A percentile compares a stretch with the other conserved stretches of the same genome.
These are phyloP conservation scores for Anabas testudineus DNA, from an alignment of 2,797 vertebrate species.

Conservation along the genomic window DNA sequence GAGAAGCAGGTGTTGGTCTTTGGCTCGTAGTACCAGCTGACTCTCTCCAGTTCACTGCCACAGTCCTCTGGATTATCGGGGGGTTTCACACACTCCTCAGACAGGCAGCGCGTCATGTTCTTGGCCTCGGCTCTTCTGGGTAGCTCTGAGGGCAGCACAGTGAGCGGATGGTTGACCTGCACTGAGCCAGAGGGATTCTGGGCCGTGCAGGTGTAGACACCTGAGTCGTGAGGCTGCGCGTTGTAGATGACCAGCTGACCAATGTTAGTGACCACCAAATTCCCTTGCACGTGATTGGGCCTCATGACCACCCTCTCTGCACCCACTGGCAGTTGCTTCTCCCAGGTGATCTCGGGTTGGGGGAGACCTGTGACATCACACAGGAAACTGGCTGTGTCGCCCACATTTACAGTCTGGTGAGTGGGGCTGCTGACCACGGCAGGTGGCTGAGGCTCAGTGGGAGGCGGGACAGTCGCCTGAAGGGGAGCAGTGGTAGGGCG, in stretches of 20 bases:
- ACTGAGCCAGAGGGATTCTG: conserved; percentile 88
- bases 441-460: conserved; percentile 82
- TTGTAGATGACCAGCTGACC: conserved; percentile 98
- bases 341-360: conserved; percentile 93
- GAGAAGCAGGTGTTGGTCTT: conserved; percentile 94
- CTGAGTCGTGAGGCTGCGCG: conserved; percentile 89
- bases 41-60: conserved; percentile 86
- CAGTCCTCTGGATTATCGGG: conserved; percentile 87
- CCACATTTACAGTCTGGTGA: conserved; percentile 88
- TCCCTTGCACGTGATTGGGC: conserved; percentile 92
- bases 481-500: conserved; percentile 88
- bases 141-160: conserved; percentile 84
- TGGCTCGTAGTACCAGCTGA: conserved; percentile 92
- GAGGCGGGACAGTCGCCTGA: conserved; percentile 81
- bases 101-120: conserved; percentile 85
- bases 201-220: conserved; percentile 93
- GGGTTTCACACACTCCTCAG: conserved; percentile 89
- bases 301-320: conserved; percentile 88
- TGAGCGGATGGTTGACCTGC: conserved; percentile 88
- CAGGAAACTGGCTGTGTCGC: conserved; percentile 95
- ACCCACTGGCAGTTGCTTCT: conserved; percentile 88
- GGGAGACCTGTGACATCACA: conserved; percentile 91
- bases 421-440: conserved; percentile 84
- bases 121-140: conserved; percentile 70
- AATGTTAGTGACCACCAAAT: conserved; percentile 96